Evolutionary conservation across 2,797 vertebrate species (phyloP).

Genomic region (Lutjanus campechanus): DNA sequence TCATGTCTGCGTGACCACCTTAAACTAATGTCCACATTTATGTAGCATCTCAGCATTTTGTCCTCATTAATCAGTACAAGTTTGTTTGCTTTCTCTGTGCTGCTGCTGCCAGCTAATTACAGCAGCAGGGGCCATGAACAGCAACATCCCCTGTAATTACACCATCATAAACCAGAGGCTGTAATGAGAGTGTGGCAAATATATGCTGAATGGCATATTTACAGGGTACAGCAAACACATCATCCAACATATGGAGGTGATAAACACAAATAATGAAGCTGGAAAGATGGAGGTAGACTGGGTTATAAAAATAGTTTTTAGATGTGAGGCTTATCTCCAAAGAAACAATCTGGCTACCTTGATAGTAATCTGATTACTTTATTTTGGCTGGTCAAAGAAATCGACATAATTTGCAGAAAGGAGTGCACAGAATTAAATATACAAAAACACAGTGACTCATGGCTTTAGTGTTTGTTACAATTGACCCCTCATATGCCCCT

Average conservation of each 20-base stretch:
- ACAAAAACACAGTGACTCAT: not conserved
- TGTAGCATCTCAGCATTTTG: not conserved
- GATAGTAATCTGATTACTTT: not conserved
- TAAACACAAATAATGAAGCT: too few species aligned
- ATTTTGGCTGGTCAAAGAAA: not conserved
- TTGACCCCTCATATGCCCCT: too few species aligned
- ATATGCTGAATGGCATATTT: constrained; percentile 11
- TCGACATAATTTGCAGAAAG: not conserved
- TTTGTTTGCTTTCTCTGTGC: constrained; percentile 9
- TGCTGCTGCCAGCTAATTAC: constrained; percentile 11
- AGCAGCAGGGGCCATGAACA: not conserved
- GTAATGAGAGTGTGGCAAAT: constrained; percentile 1
- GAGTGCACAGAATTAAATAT: not conserved
- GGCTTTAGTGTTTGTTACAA: not conserved
- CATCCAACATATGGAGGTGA: not conserved
- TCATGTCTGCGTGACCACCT: not conserved
- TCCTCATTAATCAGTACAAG: constrained; percentile 4
- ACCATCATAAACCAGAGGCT: constrained; percentile 6
- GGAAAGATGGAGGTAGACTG: not conserved
- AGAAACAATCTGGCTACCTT: not conserved
- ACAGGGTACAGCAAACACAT: not conserved
- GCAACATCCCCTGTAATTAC: constrained; percentile 26
- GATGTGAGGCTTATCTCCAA: not conserved
- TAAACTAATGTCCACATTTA: not conserved
- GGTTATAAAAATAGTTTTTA: not conserved